Conservation (phyloP, 2,113 vertebrate species). For the Scalopus aquaticus region DNA sequence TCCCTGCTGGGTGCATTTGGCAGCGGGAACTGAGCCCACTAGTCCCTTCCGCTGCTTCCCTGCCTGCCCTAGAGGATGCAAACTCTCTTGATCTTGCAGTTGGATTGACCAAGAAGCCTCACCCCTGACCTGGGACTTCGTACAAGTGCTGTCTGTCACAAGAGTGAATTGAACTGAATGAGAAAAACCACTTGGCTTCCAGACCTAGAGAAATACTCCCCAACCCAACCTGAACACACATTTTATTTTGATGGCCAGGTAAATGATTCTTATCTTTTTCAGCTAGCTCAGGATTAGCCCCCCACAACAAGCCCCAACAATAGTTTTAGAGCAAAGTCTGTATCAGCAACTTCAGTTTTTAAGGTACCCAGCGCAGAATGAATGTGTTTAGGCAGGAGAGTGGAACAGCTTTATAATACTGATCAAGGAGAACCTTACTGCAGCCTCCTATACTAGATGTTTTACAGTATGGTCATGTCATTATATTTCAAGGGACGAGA, state of each 20-base stretch:
- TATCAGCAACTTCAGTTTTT: background rate
- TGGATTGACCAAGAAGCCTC: background rate
- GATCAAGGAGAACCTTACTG: slow-evolving; percentile 14
- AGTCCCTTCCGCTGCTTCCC: background rate
- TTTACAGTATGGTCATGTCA: slow-evolving; percentile 37
- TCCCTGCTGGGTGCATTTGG: background rate
- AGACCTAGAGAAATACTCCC: background rate
- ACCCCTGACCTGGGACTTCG: background rate
- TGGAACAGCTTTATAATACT: slow-evolving; percentile 48
- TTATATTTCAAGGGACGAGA: slow-evolving; percentile 57
- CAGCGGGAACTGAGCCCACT: background rate
- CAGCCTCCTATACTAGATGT: slow-evolving; percentile 36
- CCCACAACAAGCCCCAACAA: background rate
- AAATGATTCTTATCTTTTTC: background rate
- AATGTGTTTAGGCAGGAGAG: background rate
- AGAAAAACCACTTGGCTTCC: background rate
- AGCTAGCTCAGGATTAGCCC: background rate
- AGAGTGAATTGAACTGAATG: background rate
- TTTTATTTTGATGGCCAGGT: background rate
- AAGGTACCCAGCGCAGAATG: background rate
- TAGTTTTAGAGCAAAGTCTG: background rate
- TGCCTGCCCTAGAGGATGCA: fast-evolving
- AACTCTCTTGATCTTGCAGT: background rate
- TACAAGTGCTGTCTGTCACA: background rate
- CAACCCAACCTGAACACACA: background rate